Evolutionary conservation across 2,113 vertebrate genomes (phyloP).

Genomic region (Sinocyclocheilus anophthalmus): DNA sequence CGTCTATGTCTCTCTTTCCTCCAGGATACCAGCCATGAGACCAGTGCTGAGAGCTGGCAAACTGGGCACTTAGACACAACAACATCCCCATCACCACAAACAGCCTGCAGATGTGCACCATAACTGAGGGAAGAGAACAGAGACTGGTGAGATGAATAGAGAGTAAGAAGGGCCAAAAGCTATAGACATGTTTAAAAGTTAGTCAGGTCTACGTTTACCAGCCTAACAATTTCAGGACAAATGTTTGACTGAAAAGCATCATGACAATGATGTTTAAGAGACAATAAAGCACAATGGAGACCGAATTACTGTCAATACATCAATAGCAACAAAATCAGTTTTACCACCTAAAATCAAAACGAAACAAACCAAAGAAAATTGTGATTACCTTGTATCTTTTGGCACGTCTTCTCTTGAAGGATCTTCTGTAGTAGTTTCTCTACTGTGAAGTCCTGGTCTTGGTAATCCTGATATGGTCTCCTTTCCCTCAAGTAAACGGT

Average conservation of each 20-base stretch:
- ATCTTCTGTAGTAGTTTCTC: background rate
- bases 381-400: background rate
- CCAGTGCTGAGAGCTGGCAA: slow-evolving; percentile 83
- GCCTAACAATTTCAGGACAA: background rate
- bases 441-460: background rate
- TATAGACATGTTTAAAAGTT: background rate
- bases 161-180: background rate
- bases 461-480: background rate
- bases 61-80: slow-evolving; percentile 69
- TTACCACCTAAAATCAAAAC: background rate
- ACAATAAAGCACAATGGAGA: background rate
- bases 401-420: background rate
- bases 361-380: background rate
- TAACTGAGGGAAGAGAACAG: slow-evolving; percentile 47
- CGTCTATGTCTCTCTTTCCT: slow-evolving; percentile 79
- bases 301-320: background rate
- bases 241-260: background rate
- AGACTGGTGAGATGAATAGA: background rate
- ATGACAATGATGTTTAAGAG: background rate
- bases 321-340: background rate
- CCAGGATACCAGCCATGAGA: slow-evolving; percentile 89
- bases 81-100: slow-evolving; percentile 77
- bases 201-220: background rate
- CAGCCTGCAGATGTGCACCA: slow-evolving; percentile 71
- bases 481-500: background rate